phyloP scores from a whole-genome alignment of 2,888 invertebrate genomes.

The Agrotis exclamationis region DNA sequence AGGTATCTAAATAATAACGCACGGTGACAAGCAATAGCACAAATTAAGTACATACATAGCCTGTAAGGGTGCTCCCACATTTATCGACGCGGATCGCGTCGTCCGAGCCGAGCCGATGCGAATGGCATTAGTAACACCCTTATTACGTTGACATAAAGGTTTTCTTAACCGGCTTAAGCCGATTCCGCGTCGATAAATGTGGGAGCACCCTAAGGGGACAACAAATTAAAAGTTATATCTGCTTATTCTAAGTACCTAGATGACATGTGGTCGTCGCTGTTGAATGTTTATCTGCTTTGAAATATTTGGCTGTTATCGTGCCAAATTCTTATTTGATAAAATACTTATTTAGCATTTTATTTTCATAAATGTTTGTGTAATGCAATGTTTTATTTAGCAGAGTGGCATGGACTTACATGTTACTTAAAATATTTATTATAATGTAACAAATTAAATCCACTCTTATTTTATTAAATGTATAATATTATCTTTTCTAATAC shows the following conservation, averaged over 20 bases:
- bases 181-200: too few relatives aligned
- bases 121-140: too few relatives aligned
- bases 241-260: slow-evolving; percentile 10
- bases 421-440: background rate
- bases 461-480: slow-evolving; percentile 42
- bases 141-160: too few relatives aligned
- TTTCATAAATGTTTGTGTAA: slow-evolving; percentile 25
- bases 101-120: too few relatives aligned
- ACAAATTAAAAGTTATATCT: slow-evolving; percentile 4
- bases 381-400: slow-evolving; percentile 36
- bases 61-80: too few relatives aligned
- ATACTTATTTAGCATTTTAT: slow-evolving; percentile 31
- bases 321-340: slow-evolving; percentile 54
- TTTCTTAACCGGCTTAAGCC: too few relatives aligned
- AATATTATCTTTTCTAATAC: slow-evolving; percentile 45
- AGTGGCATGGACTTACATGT: slow-evolving; percentile 15
- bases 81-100: too few relatives aligned
- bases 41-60: slow-evolving; percentile 10
- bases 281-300: slow-evolving; percentile 49
- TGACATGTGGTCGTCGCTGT: slow-evolving; percentile 22
- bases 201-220: too few relatives aligned
- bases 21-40: slow-evolving; percentile 29
- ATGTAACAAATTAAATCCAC: slow-evolving; percentile 30
- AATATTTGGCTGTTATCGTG: slow-evolving; percentile 50
- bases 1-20: slow-evolving; percentile 4